These are phyloP conservation scores for Psittacula derbiana DNA, from an alignment of 2,797 vertebrate genomes.

Conservation along the genomic window DNA sequence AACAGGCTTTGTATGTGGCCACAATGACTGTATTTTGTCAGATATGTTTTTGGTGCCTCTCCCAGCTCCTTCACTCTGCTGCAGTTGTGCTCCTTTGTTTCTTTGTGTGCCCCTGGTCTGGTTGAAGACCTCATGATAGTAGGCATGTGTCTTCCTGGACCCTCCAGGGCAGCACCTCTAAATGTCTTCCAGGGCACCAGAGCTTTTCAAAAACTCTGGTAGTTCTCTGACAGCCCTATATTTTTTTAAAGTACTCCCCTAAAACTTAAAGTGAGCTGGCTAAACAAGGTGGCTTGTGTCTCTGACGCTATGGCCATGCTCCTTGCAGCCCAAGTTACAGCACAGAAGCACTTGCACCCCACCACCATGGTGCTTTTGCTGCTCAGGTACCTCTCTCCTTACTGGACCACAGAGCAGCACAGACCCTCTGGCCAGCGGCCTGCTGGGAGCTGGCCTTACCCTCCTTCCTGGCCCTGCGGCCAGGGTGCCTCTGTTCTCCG, in stretches of 20 bases:
- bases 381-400: neutral
- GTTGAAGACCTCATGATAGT: neutral
- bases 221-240: neutral
- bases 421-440: neutral
- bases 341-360: neutral
- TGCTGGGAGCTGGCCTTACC: neutral
- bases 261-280: neutral
- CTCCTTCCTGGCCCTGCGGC: neutral
- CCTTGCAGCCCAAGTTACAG: neutral
- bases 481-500: neutral
- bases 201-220: neutral
- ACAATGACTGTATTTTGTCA: neutral
- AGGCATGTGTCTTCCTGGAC: neutral
- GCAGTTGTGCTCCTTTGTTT: neutral
- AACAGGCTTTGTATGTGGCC: neutral
- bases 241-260: neutral
- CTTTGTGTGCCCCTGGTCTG: neutral
- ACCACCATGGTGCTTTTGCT: neutral
- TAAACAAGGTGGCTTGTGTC: neutral
- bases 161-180: neutral
- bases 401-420: neutral
- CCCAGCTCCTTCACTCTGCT: neutral
- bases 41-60: neutral
- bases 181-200: neutral
- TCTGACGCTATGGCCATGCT: neutral